Evolutionary conservation across 2,888 invertebrate genomes (phyloP), one percentile per base, ranked within the genome.

Genomic region (Crossocerus cetratus): DNA sequence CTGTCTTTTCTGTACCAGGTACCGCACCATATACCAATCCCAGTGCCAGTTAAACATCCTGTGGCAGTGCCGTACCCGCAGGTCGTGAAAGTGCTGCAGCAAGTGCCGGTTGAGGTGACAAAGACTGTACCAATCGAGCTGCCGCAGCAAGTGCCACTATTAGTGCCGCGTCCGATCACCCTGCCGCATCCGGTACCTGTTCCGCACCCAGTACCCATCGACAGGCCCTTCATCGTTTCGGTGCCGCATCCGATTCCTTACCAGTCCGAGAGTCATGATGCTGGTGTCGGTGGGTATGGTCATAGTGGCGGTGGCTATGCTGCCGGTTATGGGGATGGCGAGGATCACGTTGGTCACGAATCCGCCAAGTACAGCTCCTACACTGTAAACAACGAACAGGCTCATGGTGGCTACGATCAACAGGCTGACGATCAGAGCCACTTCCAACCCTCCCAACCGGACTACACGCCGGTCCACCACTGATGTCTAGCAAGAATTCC

Each of bases 71-170:
- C 88, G 54, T 88, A 90, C 65, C 87, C 90, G 68, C 89, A 90
- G 76, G 86, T 90, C 82, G 89, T 90, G 84, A 89, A 89, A 88
- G 88, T 90, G 16, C 88, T 88, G 61, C 87, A 90, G 76, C 89
- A 89, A 78, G 87, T 90, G 72, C 90, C 90, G 14, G 76, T 87
- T 43, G 86, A 87, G 69, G 82, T 89, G 43, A 83, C 84, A 45
- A 88, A 83, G 83, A 86, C 86, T 23, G 76, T 87, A 43, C 89
- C 88, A 32, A 83, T 88, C 43, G 86, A 86, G 78, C 80, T 88
- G 69, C 88, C 84, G 62, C 90, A 90, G 73, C 89, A 89, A 71
- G 86, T 89, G 72, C 88, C 88, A 45, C 65, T 89, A 61, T 76
- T 86, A 42, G 68, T 88, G 69, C 88, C 88, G 2, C 88, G 87